phyloP scores from a whole-genome alignment of 1,140 invertebrate species.

The Harpegnathos saltator region DNA sequence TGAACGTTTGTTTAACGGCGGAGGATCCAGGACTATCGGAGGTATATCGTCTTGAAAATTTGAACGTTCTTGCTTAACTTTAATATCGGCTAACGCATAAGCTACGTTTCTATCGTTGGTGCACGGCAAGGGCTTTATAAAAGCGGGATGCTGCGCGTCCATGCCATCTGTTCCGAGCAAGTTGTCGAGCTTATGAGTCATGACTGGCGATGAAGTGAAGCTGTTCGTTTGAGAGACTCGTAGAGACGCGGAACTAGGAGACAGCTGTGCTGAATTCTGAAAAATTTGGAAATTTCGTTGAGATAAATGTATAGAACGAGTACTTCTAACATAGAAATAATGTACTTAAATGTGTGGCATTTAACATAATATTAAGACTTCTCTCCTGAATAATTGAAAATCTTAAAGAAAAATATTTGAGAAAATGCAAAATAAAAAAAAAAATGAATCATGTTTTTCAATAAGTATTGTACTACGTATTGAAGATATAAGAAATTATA shows the following conservation, averaged over 20 bases:
- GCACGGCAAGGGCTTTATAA: slow-evolving; percentile 89
- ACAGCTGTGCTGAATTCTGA: slow-evolving; percentile 78
- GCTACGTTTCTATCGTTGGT: slow-evolving; percentile 53
- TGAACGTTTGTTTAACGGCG: slow-evolving; percentile 75
- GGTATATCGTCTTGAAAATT: slow-evolving; percentile 76
- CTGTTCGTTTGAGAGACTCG: slow-evolving; percentile 82
- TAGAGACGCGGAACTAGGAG: slow-evolving; percentile 78
- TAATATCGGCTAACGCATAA: slow-evolving; percentile 37
- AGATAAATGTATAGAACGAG: too few species aligned
- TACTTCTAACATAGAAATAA: too few species aligned
- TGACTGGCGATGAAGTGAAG: slow-evolving; percentile 82
- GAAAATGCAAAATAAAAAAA: too few species aligned
- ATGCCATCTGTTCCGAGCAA: slow-evolving; percentile 59
- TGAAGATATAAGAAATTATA: neutral
- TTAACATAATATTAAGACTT: too few species aligned
- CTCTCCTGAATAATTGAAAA: too few species aligned
- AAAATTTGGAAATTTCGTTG: slow-evolving; percentile 47
- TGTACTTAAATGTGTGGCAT: too few species aligned
- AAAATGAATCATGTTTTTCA: neutral
- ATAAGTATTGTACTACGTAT: neutral
- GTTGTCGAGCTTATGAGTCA: slow-evolving; percentile 78
- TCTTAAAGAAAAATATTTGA: too few species aligned
- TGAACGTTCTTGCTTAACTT: slow-evolving; percentile 61
- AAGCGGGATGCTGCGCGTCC: slow-evolving; percentile 84
- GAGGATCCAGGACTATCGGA: slow-evolving; percentile 82